These are phyloP conservation scores for Marmota flaviventris DNA, from an alignment of 2,113 vertebrate species.

Conservation along the genomic window DNA sequence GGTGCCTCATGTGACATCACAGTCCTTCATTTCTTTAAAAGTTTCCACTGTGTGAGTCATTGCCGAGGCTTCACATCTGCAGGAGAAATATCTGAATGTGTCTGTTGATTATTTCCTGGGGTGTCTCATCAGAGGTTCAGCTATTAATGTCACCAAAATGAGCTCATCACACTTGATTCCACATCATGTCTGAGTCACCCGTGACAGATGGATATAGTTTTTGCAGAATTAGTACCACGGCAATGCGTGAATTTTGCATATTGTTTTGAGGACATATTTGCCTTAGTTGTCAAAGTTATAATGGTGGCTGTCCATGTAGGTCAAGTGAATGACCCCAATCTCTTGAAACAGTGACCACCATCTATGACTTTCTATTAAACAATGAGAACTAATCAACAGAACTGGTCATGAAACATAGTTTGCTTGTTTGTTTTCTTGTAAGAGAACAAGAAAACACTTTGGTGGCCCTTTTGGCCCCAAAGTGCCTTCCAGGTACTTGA, in stretches of 20 bases:
- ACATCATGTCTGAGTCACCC: background rate
- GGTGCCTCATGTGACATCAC: conserved; percentile 20
- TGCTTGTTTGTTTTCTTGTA: background rate
- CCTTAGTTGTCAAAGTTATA: background rate
- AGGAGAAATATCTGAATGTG: conserved; percentile 35
- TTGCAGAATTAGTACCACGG: background rate
- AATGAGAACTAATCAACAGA: background rate
- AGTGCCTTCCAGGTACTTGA: background rate
- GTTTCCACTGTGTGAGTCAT: background rate
- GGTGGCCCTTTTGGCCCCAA: background rate
- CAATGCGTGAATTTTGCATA: background rate
- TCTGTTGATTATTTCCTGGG: conserved; percentile 59
- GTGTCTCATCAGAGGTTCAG: background rate
- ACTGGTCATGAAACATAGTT: background rate
- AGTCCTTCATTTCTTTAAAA: conserved; percentile 21
- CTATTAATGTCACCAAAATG: background rate
- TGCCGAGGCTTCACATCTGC: background rate
- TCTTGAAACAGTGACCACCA: background rate
- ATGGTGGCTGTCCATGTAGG: too few relatives aligned
- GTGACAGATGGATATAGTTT: background rate
- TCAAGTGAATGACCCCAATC: background rate
- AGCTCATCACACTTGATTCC: background rate
- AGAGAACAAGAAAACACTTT: background rate
- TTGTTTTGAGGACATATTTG: background rate
- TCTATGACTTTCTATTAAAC: background rate